Percentiles rank a stretch among this genome's conserved stretches.
phyloP scores from a whole-genome alignment of 2,113 vertebrate genomes.

The Elgaria multicarinata region DNA sequence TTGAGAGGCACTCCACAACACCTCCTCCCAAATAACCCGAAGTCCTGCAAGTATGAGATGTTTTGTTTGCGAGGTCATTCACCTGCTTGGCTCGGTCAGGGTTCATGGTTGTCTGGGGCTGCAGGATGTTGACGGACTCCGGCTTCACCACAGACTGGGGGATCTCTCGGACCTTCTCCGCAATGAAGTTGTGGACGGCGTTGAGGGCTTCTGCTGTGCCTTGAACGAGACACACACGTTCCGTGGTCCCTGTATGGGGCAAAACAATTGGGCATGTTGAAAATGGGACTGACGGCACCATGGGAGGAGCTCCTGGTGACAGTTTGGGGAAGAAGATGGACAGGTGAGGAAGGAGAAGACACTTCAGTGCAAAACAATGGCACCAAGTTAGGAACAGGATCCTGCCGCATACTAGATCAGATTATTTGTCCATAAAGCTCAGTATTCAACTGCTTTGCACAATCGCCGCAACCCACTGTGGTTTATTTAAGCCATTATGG shows the following conservation, averaged over 20 bases:
- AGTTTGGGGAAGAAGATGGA: not conserved
- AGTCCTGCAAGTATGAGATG: accelerated
- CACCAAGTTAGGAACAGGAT: constrained; percentile 37
- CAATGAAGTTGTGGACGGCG: constrained; percentile 92
- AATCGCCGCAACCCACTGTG: no score
- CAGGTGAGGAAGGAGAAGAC: constrained; percentile 9
- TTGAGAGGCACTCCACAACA: not conserved
- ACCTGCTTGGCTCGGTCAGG: constrained; percentile 95
- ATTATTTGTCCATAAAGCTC: not conserved
- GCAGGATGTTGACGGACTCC: constrained; percentile 90
- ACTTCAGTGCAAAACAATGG: constrained; percentile 35
- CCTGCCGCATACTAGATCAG: not conserved
- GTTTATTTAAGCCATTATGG: no score
- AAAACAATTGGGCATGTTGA: constrained; percentile 2
- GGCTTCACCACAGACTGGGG: constrained; percentile 91
- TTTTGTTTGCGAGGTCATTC: not conserved
- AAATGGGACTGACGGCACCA: not conserved
- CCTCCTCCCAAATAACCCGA: no score
- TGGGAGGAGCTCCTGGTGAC: constrained; percentile 18
- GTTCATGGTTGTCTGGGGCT: constrained; percentile 94
- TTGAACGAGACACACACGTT: constrained; percentile 92
- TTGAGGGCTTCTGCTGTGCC: constrained; percentile 92
- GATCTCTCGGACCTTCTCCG: constrained; percentile 93
- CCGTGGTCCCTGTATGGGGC: constrained; percentile 86
- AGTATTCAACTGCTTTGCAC: no score